Evolutionary conservation across 2,113 vertebrate genomes (phyloP).

Genomic region (Gallinago undulata): DNA sequence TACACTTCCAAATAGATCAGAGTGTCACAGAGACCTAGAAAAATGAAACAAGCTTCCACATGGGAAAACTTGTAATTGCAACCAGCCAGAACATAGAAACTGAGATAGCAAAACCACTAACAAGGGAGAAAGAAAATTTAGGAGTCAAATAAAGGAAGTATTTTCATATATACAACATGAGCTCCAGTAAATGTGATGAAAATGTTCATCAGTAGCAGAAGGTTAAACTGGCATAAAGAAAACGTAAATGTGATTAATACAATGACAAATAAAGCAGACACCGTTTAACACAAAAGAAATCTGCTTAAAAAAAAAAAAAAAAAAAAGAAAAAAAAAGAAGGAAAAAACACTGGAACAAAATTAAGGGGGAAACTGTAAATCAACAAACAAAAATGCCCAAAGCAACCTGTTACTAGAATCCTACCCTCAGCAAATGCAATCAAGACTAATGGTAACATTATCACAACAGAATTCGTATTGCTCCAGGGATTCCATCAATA

Average conservation of each 20-base stretch:
- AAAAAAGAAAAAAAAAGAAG: neutral
- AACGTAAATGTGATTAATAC: conserved; percentile 61
- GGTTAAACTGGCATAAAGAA: conserved; percentile 54
- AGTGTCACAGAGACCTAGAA: conserved; percentile 50
- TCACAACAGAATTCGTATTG: conserved; percentile 42
- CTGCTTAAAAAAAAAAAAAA: neutral
- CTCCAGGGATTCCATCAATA: conserved; percentile 44
- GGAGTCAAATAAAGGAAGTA: conserved; percentile 65
- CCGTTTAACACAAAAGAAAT: conserved; percentile 36
- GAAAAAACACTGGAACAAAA: conserved; percentile 21
- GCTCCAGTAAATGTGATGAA: conserved; percentile 62
- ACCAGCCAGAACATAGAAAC: conserved; percentile 72
- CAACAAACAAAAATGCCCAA: conserved; percentile 54
- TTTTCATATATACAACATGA: conserved; percentile 59
- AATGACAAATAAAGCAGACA: conserved; percentile 46
- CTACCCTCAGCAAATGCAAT: conserved; percentile 56
- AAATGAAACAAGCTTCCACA: conserved; percentile 66
- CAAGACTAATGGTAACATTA: conserved; percentile 67
- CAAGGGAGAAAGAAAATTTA: conserved; percentile 70
- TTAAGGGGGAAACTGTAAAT: conserved; percentile 35
- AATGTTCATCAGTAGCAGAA: conserved; percentile 54
- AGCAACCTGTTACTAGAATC: conserved; percentile 50
- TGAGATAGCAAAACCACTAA: conserved; percentile 72
- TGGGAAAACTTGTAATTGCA: conserved; percentile 77
- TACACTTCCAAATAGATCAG: conserved; percentile 66